Percentiles rank a stretch among this genome's conserved stretches.
These are phyloP conservation scores for Pristionchus exspectatus DNA, from an alignment of 2,888 invertebrate genomes.

Conservation along the genomic window DNA sequence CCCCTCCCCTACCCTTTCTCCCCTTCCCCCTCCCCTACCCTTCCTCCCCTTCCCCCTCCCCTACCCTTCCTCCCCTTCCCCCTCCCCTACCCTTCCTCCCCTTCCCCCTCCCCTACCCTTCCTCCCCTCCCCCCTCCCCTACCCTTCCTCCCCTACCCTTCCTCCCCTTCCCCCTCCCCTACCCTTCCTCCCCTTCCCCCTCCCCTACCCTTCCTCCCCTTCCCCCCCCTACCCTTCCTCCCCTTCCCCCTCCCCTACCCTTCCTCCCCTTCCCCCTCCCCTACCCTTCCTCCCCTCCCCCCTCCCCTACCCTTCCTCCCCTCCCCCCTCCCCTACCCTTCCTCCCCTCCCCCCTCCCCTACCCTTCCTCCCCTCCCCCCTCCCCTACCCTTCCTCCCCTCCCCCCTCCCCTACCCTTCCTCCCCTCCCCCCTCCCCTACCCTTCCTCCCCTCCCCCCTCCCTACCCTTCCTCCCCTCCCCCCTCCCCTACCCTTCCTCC, in stretches of 20 bases:
- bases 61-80: constrained; percentile 1
- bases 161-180: not conserved
- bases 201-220: too few relatives aligned
- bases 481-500: not conserved
- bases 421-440: not conserved
- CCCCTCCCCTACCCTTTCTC: not conserved
- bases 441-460: constrained; percentile 12
- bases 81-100: too few relatives aligned
- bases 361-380: not conserved
- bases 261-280: not conserved
- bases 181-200: constrained; percentile 4
- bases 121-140: constrained; percentile 17
- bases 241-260: too few relatives aligned
- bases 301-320: too few relatives aligned
- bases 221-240: not conserved
- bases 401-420: too few relatives aligned
- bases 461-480: too few relatives aligned
- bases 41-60: not conserved
- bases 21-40: too few relatives aligned
- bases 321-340: not conserved
- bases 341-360: constrained; percentile 17
- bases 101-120: not conserved
- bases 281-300: not conserved
- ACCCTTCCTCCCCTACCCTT: too few relatives aligned
- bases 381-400: not conserved